These are phyloP conservation scores for Oasisia sp. DNA, from an alignment of 2,888 invertebrate species.

Conservation along the genomic window DNA sequence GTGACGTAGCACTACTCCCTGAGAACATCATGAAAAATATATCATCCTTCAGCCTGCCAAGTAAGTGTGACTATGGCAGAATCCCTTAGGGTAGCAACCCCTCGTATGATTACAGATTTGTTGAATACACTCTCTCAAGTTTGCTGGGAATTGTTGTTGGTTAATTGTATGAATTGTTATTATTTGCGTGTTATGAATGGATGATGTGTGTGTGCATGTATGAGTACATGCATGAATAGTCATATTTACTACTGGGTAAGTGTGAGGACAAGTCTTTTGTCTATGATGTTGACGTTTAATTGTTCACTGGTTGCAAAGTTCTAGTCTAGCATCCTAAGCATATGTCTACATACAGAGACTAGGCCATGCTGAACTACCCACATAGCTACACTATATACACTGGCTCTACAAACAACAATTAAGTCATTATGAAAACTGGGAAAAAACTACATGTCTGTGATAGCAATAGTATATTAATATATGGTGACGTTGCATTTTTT, in stretches of 20 bases:
- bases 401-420: background rate
- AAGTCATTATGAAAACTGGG: background rate
- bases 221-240: background rate
- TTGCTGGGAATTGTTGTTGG: background rate
- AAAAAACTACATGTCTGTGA: background rate
- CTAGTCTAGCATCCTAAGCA: background rate
- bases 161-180: background rate
- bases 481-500: background rate
- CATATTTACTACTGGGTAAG: no score
- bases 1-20: background rate
- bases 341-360: background rate
- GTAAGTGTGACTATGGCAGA: background rate
- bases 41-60: conserved; percentile 7
- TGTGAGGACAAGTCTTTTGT: background rate
- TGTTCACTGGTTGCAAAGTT: background rate
- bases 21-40: conserved; percentile 4
- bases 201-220: background rate
- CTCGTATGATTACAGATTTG: background rate
- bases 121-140: background rate
- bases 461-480: background rate
- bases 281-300: background rate
- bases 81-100: background rate
- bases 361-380: background rate
- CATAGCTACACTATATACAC: background rate
- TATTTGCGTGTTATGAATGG: background rate